phyloP scores from a whole-genome alignment of 2,888 invertebrate species.

The Diabrotica balteata region DNA sequence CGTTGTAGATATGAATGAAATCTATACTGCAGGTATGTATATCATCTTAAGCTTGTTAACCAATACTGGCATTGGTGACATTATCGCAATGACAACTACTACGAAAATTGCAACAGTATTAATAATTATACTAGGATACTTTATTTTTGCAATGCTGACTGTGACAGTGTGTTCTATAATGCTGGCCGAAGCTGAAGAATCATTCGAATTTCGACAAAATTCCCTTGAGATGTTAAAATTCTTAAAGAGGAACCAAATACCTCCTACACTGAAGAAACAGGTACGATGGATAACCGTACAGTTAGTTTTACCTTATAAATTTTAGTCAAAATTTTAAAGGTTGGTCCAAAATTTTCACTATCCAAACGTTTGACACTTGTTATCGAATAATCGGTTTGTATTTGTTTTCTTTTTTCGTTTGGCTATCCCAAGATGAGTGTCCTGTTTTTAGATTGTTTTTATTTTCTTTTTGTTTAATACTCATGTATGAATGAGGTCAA shows the following conservation, averaged over 20 bases:
- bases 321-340: no score
- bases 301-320: not conserved
- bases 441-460: no score
- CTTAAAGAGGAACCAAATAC: conserved; percentile 18
- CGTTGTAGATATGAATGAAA: conserved; percentile 23
- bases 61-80: conserved; percentile 25
- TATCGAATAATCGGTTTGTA: no score
- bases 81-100: conserved; percentile 8
- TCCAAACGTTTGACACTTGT: no score
- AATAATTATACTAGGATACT: conserved; percentile 25
- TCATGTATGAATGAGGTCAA: no score
- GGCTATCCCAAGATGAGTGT: no score
- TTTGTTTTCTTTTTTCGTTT: no score
- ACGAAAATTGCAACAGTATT: conserved; percentile 17
- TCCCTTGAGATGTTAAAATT: conserved; percentile 20
- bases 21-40: conserved; percentile 25
- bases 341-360: no score
- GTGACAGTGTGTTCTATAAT: conserved; percentile 16
- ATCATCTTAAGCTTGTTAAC: conserved; percentile 28
- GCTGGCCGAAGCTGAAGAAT: conserved; percentile 20
- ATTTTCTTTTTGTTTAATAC: no score
- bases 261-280: conserved; percentile 15
- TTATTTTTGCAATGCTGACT: conserved; percentile 23
- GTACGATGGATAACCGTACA: no score
- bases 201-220: conserved; percentile 19